Percentiles rank a stretch among this genome's conserved stretches.
These are phyloP conservation scores for Pseudorectes ferrugineus DNA, from an alignment of 2,113 vertebrate species.

Conservation along the genomic window DNA sequence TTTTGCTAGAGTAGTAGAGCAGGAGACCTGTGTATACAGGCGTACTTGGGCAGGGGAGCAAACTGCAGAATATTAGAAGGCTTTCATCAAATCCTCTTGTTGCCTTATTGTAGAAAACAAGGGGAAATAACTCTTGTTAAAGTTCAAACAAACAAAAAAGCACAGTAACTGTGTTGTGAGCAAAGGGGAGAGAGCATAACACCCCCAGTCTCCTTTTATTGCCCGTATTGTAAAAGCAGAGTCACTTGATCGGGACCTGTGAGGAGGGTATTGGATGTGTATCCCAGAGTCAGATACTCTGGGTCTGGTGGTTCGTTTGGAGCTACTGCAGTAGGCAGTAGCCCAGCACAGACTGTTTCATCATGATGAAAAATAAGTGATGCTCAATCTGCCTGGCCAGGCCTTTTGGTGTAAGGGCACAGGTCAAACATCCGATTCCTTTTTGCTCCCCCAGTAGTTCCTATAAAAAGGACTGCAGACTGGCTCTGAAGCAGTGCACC, in stretches of 20 bases:
- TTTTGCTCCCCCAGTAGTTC: background rate
- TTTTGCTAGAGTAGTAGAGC: background rate
- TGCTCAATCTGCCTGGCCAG: background rate
- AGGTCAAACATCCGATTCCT: background rate
- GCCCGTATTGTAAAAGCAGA: background rate
- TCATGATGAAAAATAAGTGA: background rate
- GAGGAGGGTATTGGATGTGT: background rate
- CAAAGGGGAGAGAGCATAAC: background rate
- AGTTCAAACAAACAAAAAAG: background rate
- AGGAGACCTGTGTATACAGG: background rate
- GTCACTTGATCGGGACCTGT: background rate
- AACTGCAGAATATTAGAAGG: background rate
- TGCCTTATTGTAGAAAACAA: background rate
- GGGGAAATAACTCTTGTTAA: background rate
- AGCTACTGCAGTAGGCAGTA: background rate
- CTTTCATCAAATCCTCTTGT: background rate
- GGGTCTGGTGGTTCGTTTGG: background rate
- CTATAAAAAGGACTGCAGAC: accelerated
- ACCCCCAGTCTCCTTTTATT: background rate
- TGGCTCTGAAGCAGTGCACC: background rate
- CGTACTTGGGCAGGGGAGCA: background rate
- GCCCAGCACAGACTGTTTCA: background rate
- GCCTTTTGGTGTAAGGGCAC: background rate
- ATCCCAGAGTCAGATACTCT: background rate
- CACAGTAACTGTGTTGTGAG: background rate